phyloP scores from a whole-genome alignment of 2,888 invertebrate species.

The Eilema griseolum region DNA sequence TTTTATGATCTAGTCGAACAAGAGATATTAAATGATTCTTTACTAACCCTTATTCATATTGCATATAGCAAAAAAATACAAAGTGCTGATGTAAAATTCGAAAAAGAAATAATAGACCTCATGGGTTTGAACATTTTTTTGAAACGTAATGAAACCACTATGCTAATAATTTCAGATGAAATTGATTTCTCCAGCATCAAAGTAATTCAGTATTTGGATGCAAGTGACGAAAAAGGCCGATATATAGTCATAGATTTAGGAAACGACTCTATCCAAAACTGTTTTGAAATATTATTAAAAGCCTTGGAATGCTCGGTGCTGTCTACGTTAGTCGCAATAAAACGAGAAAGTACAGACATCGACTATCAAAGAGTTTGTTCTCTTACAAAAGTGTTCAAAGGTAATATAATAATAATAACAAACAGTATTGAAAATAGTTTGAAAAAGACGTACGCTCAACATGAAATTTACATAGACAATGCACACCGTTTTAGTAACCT shows the following conservation, averaged over 20 bases:
- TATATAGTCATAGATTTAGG: slow-evolving; percentile 36
- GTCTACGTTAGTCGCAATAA: slow-evolving; percentile 21
- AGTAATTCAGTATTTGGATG: slow-evolving; percentile 34
- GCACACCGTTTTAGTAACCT: slow-evolving; percentile 28
- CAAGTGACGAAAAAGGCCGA: neutral
- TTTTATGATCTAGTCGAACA: slow-evolving; percentile 31
- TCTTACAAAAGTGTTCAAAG: slow-evolving; percentile 12
- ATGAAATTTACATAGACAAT: slow-evolving; percentile 16
- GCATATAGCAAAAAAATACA: slow-evolving; percentile 24
- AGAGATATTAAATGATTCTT: slow-evolving; percentile 29
- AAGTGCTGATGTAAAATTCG: slow-evolving; percentile 24
- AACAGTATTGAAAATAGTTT: slow-evolving; percentile 5
- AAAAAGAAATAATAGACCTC: slow-evolving; percentile 17
- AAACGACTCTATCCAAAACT: slow-evolving; percentile 23
- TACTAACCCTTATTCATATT: slow-evolving; percentile 31
- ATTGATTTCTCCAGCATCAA: slow-evolving; percentile 34
- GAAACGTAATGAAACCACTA: slow-evolving; percentile 14
- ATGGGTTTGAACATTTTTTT: slow-evolving; percentile 23
- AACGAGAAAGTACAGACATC: neutral
- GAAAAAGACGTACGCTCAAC: neutral
- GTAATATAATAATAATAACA: slow-evolving; percentile 32
- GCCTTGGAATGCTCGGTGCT: slow-evolving; percentile 22
- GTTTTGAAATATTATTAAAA: slow-evolving; percentile 25
- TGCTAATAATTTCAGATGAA: slow-evolving; percentile 27
- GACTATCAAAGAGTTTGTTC: no score